Base-by-base conservation (phyloP, 1,140 invertebrate genomes). In the Streblospio benedicti region DNA sequence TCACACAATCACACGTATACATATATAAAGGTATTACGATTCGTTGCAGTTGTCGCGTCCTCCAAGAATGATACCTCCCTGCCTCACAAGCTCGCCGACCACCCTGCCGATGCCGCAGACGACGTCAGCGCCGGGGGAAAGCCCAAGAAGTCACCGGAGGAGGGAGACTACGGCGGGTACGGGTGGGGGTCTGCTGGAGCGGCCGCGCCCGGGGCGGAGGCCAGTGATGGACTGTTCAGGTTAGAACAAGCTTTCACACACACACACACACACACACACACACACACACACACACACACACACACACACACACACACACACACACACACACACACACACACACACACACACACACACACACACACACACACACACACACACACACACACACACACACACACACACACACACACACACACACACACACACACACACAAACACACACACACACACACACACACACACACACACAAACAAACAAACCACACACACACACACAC, bases 301-400 rank as follows among this genome's bases (percentile, higher is more conserved):
- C 31, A 3, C 49, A 1, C 45, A 47, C 80, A 81, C 53, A 84
- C 79, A 20, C 77, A 69, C 54, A 18, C 50, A 25, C 50, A 52
- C 20, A 18, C 28, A 52, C 50, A 50, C 14, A 16, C 23, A 50
- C 33, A 83, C 73, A 4, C 18, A 69, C 71, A 4, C 79, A 60
- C 2, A 65, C 65, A 31, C 53, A 62, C 28, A 60, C 57, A 6
- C 50, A 57, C 2, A 32, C 33, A 54, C 52, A 54, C 52, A 38
- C 52, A 54, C 33, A 18, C 30, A 32, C 33, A 38, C 52, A 38
- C 52, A 54, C 52, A 32, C 52, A 54, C 33, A 32, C 52, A 38
- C 52, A 32, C 33, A 38, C 83, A 71, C 27, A 53, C 51, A 14
- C 51, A 53, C 27, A 53, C 31, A 53, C 51, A 53, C 27, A 14